Conservation (phyloP, 2,113 vertebrate genomes). For the Hypomesus transpacificus region DNA sequence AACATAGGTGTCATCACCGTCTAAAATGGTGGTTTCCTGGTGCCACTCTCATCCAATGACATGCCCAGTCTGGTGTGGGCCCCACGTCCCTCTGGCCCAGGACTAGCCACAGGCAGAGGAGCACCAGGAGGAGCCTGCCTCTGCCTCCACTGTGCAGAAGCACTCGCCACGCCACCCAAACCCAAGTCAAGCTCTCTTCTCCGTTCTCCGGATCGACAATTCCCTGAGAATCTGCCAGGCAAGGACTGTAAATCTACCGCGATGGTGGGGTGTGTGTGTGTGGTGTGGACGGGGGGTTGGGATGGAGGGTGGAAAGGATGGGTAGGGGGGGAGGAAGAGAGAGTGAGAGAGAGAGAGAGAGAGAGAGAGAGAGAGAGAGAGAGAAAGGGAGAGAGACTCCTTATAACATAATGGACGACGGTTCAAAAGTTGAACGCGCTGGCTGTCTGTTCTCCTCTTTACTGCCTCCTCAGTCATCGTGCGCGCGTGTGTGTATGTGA, state of each 20-base stretch:
- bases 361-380: slow-evolving; percentile 4
- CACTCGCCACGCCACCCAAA: slow-evolving; percentile 27
- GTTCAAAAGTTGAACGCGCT: slow-evolving; percentile 70
- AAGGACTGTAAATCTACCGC: slow-evolving; percentile 40
- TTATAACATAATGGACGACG: slow-evolving; percentile 51
- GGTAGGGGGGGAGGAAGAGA: background rate
- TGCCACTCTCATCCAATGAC: no score
- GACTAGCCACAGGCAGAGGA: no score
- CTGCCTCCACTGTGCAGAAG: no score
- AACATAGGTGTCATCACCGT: no score
- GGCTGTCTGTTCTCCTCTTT: slow-evolving; percentile 54
- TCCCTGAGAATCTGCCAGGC: slow-evolving; percentile 36
- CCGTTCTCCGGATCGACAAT: slow-evolving; percentile 51
- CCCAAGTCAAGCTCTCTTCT: slow-evolving; percentile 44
- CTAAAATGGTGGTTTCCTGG: no score
- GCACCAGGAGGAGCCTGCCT: no score
- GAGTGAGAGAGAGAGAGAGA: background rate
- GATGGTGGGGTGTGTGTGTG: background rate
- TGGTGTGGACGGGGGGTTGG: background rate
- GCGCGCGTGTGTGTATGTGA: slow-evolving; percentile 37
- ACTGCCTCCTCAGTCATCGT: slow-evolving; percentile 68
- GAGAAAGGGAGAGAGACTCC: slow-evolving; percentile 24
- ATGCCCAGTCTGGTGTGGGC: no score
- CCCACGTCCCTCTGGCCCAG: no score
- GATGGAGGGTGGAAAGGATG: background rate